These are phyloP conservation scores for Horisme vitalbata DNA, from an alignment of 2,888 invertebrate species.

Conservation along the genomic window DNA sequence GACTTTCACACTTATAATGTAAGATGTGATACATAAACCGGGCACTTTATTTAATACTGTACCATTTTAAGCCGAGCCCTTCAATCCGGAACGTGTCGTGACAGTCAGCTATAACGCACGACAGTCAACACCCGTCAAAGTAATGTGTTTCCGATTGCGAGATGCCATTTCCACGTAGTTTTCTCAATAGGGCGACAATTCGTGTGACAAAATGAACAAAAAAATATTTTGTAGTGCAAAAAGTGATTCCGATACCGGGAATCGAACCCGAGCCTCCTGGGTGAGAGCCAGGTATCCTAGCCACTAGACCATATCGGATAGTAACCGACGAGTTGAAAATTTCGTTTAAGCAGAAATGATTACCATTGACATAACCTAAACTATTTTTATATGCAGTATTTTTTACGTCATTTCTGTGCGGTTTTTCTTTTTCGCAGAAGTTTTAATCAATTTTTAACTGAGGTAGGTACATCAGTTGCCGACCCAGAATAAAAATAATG, in stretches of 20 bases:
- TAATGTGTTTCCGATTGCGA: constrained; percentile 65
- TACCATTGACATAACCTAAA: too few species aligned
- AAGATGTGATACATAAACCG: too few species aligned
- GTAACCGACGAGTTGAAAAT: fast-evolving
- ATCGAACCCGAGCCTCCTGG: constrained; percentile 86
- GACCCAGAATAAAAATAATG: too few species aligned
- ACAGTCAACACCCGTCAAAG: constrained; percentile 42
- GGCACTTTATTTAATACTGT: too few species aligned
- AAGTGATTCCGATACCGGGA: constrained; percentile 81
- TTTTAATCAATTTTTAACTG: too few species aligned
- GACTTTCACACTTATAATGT: too few species aligned
- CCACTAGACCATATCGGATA: constrained; percentile 84
- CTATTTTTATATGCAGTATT: too few species aligned
- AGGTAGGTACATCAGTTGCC: too few species aligned
- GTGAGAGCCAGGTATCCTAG: constrained; percentile 89
- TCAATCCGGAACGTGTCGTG: constrained; percentile 42
- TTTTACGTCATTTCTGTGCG: too few species aligned
- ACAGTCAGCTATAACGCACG: constrained; percentile 40
- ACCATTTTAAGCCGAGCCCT: constrained; percentile 22
- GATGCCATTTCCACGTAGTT: constrained; percentile 41
- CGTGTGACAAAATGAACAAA: not conserved
- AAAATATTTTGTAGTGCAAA: constrained; percentile 34
- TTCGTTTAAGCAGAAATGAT: not conserved
- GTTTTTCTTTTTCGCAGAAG: too few species aligned
- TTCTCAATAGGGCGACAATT: constrained; percentile 13